Base-by-base conservation (phyloP, 1,140 invertebrate species). In the Solen grandis region DNA sequence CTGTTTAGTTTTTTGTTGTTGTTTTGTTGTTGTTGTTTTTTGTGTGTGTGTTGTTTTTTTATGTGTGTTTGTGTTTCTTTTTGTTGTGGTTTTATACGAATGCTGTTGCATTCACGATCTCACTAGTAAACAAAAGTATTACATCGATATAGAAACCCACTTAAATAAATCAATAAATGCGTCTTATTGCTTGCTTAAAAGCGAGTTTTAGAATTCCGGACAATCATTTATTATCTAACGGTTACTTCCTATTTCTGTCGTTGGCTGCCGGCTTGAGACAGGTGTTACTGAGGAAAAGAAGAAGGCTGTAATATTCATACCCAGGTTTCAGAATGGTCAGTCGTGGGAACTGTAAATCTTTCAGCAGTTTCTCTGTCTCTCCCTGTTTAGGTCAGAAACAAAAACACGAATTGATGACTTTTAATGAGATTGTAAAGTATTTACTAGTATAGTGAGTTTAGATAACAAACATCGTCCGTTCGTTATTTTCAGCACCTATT, bases 321-420 rank as follows among this genome's bases (percentile, higher is more conserved):
- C 54, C 80, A 52, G 80, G 80, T 55, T 57, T 25, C n/a, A 52
- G 68, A 14, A 82, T 82, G 8, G 80, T 68, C n/a, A 76, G 46
- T 25, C 73, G 41, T 31, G 55, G 36, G 35, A 76, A 82, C 1
- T 59, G 1, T 13, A 76, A 19, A 14, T 60, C 36, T 46, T 69
- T 76, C 27, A 82, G 29, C 35, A 38, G 25, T 41, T 76, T 66
- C 31, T 82, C 80, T n/a, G 68, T 65, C 33, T 68, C 72, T 36
- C 80, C 80, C 80, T 82, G 54, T n/a, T n/a, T n/a, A n/a, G n/a
- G n/a, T n/a, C n/a, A n/a, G n/a, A n/a, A n/a, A n/a, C n/a, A n/a
- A n/a, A n/a, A n/a, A n/a, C n/a, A n/a, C n/a, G n/a, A n/a, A n/a
- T n/a, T n/a, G n/a, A n/a, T n/a, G n/a, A n/a, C n/a, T n/a, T n/a